These are phyloP conservation scores for Pelobates fuscus DNA, from an alignment of 2,113 vertebrate species.

Conservation along the genomic window DNA sequence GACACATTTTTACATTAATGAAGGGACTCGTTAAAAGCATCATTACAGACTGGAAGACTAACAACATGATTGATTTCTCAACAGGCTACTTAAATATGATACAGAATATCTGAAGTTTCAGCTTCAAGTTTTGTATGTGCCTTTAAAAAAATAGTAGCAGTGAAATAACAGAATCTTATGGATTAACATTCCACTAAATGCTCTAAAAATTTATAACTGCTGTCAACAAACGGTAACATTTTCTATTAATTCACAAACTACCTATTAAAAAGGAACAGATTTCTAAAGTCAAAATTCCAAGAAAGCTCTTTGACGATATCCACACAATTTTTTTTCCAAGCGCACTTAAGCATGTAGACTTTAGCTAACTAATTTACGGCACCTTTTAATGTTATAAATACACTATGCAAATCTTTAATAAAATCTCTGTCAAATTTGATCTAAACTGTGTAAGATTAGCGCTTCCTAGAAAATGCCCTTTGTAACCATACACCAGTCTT, in stretches of 20 bases:
- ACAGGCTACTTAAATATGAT: slow-evolving; percentile 12
- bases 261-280: background rate
- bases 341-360: background rate
- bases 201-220: slow-evolving; percentile 18
- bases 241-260: slow-evolving; percentile 21
- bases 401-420: slow-evolving; percentile 4
- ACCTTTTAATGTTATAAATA: background rate
- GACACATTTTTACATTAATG: slow-evolving; percentile 2
- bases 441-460: too few relatives aligned
- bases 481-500: too few relatives aligned
- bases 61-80: background rate
- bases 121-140: background rate
- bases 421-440: background rate
- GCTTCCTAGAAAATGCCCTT: too few relatives aligned
- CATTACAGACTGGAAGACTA: background rate
- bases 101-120: background rate
- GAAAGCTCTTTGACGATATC: background rate
- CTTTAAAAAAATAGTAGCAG: background rate
- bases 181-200: slow-evolving; percentile 22
- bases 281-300: slow-evolving; percentile 12
- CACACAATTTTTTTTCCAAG: background rate
- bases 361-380: background rate
- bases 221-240: background rate
- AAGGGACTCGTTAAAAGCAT: slow-evolving; percentile 10
- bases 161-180: fast-evolving